Percentiles rank a stretch among this genome's conserved stretches.
Evolutionary conservation across 2,888 invertebrate species (phyloP).

Genomic region (Philhelius pedissequus): DNA sequence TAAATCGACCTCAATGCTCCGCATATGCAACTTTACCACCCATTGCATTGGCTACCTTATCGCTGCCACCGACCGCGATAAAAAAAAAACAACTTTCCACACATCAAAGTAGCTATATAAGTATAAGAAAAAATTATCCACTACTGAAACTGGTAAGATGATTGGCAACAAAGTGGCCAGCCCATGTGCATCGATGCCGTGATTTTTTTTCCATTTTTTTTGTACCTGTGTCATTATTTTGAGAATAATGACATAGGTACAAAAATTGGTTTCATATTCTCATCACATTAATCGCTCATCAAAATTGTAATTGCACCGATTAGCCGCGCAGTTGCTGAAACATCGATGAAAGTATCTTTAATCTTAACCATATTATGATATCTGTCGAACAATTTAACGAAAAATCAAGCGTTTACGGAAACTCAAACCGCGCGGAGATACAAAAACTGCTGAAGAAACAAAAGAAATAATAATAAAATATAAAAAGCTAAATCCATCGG

Average conservation of each 20-base stretch:
- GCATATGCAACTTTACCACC: neutral
- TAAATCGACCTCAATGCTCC: constrained; percentile 18
- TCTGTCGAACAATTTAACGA: constrained; percentile 49
- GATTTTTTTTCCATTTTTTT: constrained; percentile 4
- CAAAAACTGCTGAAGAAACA: neutral
- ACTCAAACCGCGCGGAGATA: constrained; percentile 31
- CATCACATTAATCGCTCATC: constrained; percentile 67
- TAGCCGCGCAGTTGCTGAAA: constrained; percentile 8
- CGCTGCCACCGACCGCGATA: neutral
- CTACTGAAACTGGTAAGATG: neutral
- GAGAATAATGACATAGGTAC: too few species aligned
- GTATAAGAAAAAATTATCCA: neutral
- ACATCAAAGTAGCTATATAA: too few species aligned
- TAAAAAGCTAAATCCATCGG: constrained; percentile 59
- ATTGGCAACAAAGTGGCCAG: constrained; percentile 56
- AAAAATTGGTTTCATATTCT: constrained; percentile 65
- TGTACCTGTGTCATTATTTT: neutral
- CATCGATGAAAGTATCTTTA: constrained; percentile 47
- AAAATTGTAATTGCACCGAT: constrained; percentile 57
- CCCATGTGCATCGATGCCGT: constrained; percentile 5
- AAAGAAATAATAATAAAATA: constrained; percentile 3
- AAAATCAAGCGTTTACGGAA: constrained; percentile 59
- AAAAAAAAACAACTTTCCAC: constrained; percentile 35
- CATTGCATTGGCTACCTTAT: constrained; percentile 1
- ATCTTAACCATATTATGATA: neutral